Base-by-base conservation (phyloP, 2,888 invertebrate genomes). In the Tipula lateralis region DNA sequence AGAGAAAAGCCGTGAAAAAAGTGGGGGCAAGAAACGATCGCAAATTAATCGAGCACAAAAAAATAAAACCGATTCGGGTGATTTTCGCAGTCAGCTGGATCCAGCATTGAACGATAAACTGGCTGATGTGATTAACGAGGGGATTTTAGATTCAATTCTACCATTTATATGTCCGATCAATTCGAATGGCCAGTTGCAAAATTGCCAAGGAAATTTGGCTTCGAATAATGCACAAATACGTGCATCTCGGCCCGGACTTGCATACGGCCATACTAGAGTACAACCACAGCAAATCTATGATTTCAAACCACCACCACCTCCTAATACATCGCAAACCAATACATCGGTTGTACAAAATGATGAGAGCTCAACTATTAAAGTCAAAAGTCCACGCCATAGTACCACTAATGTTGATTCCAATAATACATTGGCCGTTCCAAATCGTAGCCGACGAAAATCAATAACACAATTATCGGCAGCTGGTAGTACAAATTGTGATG, bases 81-180 rank as follows among this genome's bases (percentile, higher is more conserved):
- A 84, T 2, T 12, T 29, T 12, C 84, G 39, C 29, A 84, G 85
- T 9, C 50, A 83, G 13, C 85, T 90, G 66, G 89, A 90, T 87
- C 88, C 89, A 0, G 87, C 88, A 36, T 86, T 90, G 6, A 87
- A 85, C 12, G 88, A 88, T 30, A 89, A 90, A 86, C 86, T 90
- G 34, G 88, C 90, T 85, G 88, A 95, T 91, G 93, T 96, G 1
- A 92, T 96, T 86, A 94, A 94, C 83, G 96, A 96, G 90, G 96
- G 96, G 12, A 92, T 96, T 85, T 89, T 96, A 84, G 96, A 96
- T 90, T 95, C 96, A 0, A 94, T 96, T 85, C 89, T 96, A 83
- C 95, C 96, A 0, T 95, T 95, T 88, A 91, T 96, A 86, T 93
- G 84, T 89, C 92, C 84, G 34, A 83, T 34, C 12, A 83, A 83